phyloP scores from a whole-genome alignment of 2,797 vertebrate species.

The Naso thynnoides region DNA sequence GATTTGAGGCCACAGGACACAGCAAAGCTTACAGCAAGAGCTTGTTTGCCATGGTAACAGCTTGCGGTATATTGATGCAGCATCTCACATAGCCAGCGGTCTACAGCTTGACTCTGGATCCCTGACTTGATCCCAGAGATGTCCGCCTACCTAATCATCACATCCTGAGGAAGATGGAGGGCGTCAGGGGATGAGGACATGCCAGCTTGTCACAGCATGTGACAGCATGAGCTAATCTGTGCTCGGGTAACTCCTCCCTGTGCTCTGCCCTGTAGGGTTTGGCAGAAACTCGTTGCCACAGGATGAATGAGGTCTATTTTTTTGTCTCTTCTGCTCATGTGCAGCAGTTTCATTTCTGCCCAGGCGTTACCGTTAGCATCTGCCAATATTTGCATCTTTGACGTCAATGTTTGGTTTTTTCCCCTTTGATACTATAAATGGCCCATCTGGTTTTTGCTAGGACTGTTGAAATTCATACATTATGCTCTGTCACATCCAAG shows the following conservation, averaged over 20 bases:
- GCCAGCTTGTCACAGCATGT: conserved; percentile 45
- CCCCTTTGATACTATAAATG: conserved; percentile 55
- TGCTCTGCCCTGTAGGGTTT: conserved; percentile 52
- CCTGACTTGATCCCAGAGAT: conserved; percentile 43
- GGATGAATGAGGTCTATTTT: conserved; percentile 44
- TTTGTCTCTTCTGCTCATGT: conserved; percentile 44
- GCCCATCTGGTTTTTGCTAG: conserved; percentile 35
- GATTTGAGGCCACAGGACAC: conserved; percentile 31
- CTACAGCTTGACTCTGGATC: conserved; percentile 27
- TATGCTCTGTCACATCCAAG: conserved; percentile 42
- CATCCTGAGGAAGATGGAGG: conserved; percentile 46
- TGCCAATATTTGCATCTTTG: conserved; percentile 46
- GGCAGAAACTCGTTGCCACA: conserved; percentile 48
- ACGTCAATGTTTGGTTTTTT: conserved; percentile 59
- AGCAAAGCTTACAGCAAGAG: conserved; percentile 23
- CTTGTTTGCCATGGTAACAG: conserved; percentile 32
- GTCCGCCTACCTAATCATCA: conserved; percentile 51
- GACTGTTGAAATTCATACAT: conserved; percentile 44
- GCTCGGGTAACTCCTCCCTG: conserved; percentile 61
- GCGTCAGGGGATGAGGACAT: conserved; percentile 59
- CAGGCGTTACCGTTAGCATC: conserved; percentile 35
- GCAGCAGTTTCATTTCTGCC: conserved; percentile 49
- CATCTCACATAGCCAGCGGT: conserved; percentile 28
- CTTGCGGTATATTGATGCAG: conserved; percentile 32
- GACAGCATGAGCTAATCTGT: conserved; percentile 62